Conservation (phyloP, 2,888 invertebrate genomes). For the Trichacis sp. region DNA sequence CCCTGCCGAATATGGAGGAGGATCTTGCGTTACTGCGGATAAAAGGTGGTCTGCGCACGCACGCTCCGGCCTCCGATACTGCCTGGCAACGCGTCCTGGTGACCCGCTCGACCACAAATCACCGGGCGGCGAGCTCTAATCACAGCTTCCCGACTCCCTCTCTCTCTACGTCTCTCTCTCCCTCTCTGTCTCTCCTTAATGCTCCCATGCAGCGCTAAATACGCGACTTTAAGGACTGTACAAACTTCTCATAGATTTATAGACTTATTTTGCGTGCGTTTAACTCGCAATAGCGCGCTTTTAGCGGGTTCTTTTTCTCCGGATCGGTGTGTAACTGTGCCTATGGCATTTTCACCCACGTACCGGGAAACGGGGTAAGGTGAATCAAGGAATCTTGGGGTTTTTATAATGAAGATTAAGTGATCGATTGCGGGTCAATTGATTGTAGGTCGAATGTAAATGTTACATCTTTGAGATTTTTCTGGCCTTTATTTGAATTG, state of each 20-base stretch:
- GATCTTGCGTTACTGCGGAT: slow-evolving; percentile 31
- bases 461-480: no score
- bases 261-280: not conserved
- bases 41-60: slow-evolving; percentile 51
- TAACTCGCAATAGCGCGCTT: not conserved
- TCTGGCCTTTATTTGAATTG: no score
- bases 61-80: slow-evolving; percentile 23
- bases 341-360: no score
- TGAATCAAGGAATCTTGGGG: no score
- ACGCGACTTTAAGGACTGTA: not conserved
- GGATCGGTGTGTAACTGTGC: no score
- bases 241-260: not conserved
- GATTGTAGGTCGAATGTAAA: no score
- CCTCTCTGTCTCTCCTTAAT: slow-evolving; percentile 4
- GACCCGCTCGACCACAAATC: slow-evolving; percentile 60
- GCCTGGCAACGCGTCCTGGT: slow-evolving; percentile 51
- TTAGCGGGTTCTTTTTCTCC: not conserved
- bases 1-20: slow-evolving; percentile 31
- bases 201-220: not conserved
- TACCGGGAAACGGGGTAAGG: no score
- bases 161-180: slow-evolving; percentile 17
- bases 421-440: no score
- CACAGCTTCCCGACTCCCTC: slow-evolving; percentile 50
- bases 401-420: no score
- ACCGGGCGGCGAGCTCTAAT: slow-evolving; percentile 62